Conservation (phyloP, 2,797 vertebrate genomes). For the Ceyx erithaca region DNA sequence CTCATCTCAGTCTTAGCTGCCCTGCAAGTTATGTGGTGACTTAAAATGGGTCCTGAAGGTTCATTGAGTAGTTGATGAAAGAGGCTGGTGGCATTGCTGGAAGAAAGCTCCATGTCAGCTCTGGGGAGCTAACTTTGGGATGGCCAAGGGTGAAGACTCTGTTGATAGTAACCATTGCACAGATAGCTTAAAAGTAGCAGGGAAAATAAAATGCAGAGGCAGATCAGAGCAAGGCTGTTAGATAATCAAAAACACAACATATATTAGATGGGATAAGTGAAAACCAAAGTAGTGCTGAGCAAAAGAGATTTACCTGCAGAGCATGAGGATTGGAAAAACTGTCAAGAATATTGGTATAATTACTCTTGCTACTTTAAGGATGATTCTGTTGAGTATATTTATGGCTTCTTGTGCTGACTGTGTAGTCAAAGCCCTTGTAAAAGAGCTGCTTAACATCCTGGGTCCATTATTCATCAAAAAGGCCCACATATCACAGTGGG, state of each 20-base stretch:
- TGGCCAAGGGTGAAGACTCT: background rate
- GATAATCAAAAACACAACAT: background rate
- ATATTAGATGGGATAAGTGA: background rate
- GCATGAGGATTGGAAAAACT: background rate
- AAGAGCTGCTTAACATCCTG: background rate
- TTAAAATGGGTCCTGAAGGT: background rate
- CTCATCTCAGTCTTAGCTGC: background rate
- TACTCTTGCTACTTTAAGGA: background rate
- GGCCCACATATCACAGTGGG: background rate
- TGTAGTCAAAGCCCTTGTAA: background rate
- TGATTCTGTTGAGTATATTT: background rate
- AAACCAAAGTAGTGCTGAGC: constrained; percentile 21
- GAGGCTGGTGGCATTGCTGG: background rate
- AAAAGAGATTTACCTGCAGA: background rate
- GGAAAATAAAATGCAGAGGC: background rate
- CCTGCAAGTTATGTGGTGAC: background rate
- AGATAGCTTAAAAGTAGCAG: background rate
- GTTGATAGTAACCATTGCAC: background rate
- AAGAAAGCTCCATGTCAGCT: background rate
- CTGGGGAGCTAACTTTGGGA: background rate
- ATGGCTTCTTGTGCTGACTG: background rate
- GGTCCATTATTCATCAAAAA: background rate
- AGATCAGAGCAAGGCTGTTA: background rate
- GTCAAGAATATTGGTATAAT: background rate
- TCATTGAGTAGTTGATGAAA: background rate